phyloP scores from a whole-genome alignment of 2,797 vertebrate genomes.

The Argentina silus region DNA sequence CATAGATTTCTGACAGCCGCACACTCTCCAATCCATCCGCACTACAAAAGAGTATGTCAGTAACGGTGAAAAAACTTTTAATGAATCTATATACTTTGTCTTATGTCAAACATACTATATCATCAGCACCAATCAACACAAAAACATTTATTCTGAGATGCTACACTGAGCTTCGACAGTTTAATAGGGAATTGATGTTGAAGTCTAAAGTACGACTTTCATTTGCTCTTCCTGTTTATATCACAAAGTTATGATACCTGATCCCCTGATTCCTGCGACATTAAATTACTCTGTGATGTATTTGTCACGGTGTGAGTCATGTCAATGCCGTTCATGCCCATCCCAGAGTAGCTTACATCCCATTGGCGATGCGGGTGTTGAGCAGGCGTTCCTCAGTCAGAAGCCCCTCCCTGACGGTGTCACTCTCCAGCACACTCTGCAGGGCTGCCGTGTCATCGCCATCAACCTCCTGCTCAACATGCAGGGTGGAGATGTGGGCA shows the following conservation, averaged over 20 bases:
- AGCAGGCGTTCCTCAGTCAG: slow-evolving; percentile 83
- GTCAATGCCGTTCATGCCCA: neutral
- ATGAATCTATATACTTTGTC: neutral
- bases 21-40: slow-evolving; percentile 86
- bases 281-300: neutral
- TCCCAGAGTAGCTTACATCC: slow-evolving; percentile 77
- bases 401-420: slow-evolving; percentile 85
- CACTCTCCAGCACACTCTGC: slow-evolving; percentile 93
- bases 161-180: neutral
- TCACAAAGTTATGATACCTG: too few relatives aligned
- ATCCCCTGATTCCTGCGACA: too few relatives aligned
- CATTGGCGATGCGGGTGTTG: slow-evolving; percentile 82
- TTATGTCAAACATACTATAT: neutral
- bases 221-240: too few relatives aligned
- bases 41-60: slow-evolving; percentile 61
- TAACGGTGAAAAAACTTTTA: neutral
- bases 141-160: too few relatives aligned
- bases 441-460: slow-evolving; percentile 89
- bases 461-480: slow-evolving; percentile 96
- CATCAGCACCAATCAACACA: neutral
- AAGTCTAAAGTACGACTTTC: too few relatives aligned
- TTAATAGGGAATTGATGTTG: too few relatives aligned
- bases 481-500: slow-evolving; percentile 91
- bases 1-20: slow-evolving; percentile 89
- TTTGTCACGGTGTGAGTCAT: too few relatives aligned